Evolutionary conservation across 2,113 vertebrate species (phyloP), one percentile per base, ranked within the genome.

Genomic region (Hydropotes inermis): DNA sequence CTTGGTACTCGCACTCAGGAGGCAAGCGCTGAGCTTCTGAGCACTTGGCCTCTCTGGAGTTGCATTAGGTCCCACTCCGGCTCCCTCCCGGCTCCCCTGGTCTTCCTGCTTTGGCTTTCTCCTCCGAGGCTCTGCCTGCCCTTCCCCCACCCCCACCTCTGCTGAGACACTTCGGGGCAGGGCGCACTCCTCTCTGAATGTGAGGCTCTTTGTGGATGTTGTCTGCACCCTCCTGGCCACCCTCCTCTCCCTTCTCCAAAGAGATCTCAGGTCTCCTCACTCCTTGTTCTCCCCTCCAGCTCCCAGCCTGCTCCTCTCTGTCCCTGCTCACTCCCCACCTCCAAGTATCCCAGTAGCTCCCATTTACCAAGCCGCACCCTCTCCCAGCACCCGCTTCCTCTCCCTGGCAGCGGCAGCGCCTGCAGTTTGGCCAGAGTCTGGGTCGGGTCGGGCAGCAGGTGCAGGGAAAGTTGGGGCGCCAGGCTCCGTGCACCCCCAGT

Each of bases 161-260:
- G 36, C 36, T 0, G 27, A 17, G 11, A 21, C 52, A 6, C 55
- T 19, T 6, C 1, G 2, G 2, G 21, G 36, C 17, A 0, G 36
- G 45, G 5, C 4, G 7, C 1, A 4, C 3, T 1, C 30, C 30
- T 27, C 21, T 23, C 23, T 0, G 28, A 19, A 0, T 5, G 17
- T 6, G 1, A 2, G 7, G 45, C 45, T 13, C 39, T 30, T 6
- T 52, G 3, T 12, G 74, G 84, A 30, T 5, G 17, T 28, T 13
- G 19, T 8, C 33, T 14, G 3, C 36, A 27, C 58, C n/a, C 27
- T 79, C 45, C 45, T 23, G 4, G 7, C 21, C 33, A n/a, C 50
- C n/a, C 12, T 78, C 64, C 64, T 28, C 5, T 2, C 21, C 39
- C 74, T 36, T 87, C 82, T 52, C 52, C 21, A 6, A 15, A 0